Evolutionary conservation across 2,113 vertebrate genomes (phyloP).

Genomic region (Bungarus multicinctus): DNA sequence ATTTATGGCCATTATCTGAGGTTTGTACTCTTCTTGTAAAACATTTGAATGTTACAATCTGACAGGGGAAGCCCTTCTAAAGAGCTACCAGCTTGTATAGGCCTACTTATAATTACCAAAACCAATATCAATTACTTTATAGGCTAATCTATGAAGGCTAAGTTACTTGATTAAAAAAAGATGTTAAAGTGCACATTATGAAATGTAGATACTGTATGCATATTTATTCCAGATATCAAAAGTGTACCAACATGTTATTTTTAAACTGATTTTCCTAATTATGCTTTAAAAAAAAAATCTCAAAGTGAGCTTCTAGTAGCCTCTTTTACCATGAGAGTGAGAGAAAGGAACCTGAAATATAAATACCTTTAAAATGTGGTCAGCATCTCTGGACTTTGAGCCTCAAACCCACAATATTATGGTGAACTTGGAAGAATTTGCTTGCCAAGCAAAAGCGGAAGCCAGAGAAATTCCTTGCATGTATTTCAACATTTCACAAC

Average conservation of each 20-base stretch:
- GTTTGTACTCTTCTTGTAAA: neutral
- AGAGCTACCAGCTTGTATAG: neutral
- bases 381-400: slow-evolving; percentile 24
- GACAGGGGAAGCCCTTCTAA: neutral
- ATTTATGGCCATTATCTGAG: neutral
- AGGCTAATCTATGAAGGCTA: neutral
- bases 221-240: neutral
- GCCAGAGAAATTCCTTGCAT: neutral
- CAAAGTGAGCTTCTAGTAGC: neutral
- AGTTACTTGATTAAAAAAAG: neutral
- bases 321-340: neutral
- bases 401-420: slow-evolving; percentile 28
- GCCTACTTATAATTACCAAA: neutral
- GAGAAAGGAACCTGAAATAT: neutral
- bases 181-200: neutral
- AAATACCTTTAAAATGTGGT: neutral
- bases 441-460: slow-evolving; percentile 19
- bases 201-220: neutral
- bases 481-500: slow-evolving; percentile 38
- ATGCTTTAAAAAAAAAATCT: neutral
- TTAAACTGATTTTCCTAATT: neutral
- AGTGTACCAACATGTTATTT: neutral
- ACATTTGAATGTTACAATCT: neutral
- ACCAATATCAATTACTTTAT: neutral
- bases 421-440: slow-evolving; percentile 32